Conservation (phyloP, 2,113 vertebrate genomes). For the Choloepus hoffmanni region DNA sequence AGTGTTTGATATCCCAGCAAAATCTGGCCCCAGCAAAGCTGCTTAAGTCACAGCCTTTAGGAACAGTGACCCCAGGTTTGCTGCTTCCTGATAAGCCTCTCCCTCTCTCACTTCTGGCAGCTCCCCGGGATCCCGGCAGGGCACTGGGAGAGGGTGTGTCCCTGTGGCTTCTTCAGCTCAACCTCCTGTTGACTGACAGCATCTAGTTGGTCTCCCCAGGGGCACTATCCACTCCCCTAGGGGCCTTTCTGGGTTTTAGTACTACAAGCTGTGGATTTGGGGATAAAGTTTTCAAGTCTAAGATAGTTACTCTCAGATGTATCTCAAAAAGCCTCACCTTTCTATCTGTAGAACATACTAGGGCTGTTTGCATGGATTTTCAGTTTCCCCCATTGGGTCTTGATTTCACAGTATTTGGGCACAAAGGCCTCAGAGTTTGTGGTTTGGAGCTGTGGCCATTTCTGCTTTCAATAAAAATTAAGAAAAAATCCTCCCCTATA, state of each 20-base stretch:
- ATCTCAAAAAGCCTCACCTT: not conserved
- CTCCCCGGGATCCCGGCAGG: not conserved
- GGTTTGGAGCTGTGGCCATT: conserved; percentile 40
- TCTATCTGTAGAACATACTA: not conserved
- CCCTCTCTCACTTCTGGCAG: not conserved
- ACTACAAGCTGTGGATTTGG: not conserved
- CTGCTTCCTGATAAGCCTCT: not conserved
- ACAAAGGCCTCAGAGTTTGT: conserved; percentile 4
- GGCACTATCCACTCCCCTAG: not conserved
- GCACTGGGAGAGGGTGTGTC: not conserved
- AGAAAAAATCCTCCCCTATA: not conserved
- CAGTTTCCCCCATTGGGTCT: conserved; percentile 29
- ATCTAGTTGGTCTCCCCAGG: not conserved
- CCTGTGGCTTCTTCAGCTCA: not conserved
- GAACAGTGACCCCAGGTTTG: not conserved
- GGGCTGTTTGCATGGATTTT: not conserved
- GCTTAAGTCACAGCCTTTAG: not conserved
- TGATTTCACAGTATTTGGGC: not conserved
- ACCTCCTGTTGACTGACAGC: not conserved
- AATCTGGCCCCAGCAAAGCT: not conserved
- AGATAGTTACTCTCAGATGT: not conserved
- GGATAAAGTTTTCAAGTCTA: not conserved
- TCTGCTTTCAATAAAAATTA: conserved; percentile 60
- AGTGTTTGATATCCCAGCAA: not conserved
- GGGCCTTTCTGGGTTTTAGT: not conserved